phyloP scores from a whole-genome alignment of 2,797 vertebrate genomes.

The Pantherophis alleghaniensis region DNA sequence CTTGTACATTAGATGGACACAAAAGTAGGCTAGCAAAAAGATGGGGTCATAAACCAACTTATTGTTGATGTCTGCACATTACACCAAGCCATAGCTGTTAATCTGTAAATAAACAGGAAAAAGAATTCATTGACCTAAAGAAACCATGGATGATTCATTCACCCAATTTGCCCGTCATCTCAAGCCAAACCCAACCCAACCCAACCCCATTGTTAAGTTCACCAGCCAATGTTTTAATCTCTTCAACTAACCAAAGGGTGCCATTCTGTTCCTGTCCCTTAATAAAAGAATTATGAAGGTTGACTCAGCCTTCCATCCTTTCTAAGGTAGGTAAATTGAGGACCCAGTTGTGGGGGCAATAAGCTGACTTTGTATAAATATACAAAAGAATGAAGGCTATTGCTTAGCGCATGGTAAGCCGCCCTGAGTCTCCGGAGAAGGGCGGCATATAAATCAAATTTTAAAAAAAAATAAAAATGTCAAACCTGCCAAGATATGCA shows the following conservation, averaged over 20 bases:
- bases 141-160: background rate
- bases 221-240: background rate
- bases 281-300: background rate
- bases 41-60: background rate
- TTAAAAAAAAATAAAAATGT: too few relatives aligned
- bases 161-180: background rate
- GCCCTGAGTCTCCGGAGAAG: too few relatives aligned
- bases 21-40: background rate
- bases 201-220: background rate
- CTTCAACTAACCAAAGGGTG: background rate
- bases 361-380: too few relatives aligned
- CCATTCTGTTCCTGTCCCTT: background rate
- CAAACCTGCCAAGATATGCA: background rate
- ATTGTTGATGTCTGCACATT: background rate
- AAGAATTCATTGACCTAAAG: background rate
- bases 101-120: background rate
- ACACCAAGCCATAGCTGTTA: background rate
- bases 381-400: too few relatives aligned
- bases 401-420: too few relatives aligned
- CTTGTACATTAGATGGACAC: background rate
- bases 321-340: too few relatives aligned
- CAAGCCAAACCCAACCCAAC: background rate
- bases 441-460: too few relatives aligned
- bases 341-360: too few relatives aligned
- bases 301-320: too few relatives aligned